Conservation (phyloP, 2,797 vertebrate species). For the Smutsia gigantea region DNA sequence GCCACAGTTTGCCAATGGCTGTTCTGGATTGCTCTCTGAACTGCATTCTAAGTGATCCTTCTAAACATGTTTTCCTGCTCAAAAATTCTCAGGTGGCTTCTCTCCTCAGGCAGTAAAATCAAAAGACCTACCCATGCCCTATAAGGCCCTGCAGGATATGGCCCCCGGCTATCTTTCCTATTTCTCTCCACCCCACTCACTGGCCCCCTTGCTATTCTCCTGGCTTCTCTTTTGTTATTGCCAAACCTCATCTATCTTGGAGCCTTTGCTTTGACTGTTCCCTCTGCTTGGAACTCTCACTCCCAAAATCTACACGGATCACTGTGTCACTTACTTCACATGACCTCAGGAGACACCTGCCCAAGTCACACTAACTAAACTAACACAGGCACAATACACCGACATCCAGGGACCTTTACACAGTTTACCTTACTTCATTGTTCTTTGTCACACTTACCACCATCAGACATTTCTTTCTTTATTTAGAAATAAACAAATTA, state of each 20-base stretch:
- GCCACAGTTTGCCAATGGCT: not conserved
- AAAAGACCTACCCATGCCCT: not conserved
- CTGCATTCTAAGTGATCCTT: not conserved
- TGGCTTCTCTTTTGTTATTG: not conserved
- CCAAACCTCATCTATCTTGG: not conserved
- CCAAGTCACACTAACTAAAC: not conserved
- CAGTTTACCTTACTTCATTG: accelerated
- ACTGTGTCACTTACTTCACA: not conserved
- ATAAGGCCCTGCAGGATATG: not conserved
- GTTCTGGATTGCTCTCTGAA: not conserved
- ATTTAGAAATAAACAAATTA: not conserved
- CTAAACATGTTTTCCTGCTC: not conserved
- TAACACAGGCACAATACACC: accelerated
- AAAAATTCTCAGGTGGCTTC: not conserved
- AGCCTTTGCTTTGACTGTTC: not conserved
- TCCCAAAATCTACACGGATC: not conserved
- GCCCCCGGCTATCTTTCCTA: not conserved
- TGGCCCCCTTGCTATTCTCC: not conserved
- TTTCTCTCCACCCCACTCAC: not conserved
- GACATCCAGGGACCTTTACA: not conserved
- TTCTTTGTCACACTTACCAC: not conserved
- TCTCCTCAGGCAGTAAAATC: not conserved
- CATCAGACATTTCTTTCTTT: not conserved
- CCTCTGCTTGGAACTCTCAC: not conserved
- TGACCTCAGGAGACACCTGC: not conserved